Evolutionary conservation across 2,888 invertebrate genomes (phyloP), one percentile per base, ranked within the genome.

Genomic region (Synergus gifuensis): DNA sequence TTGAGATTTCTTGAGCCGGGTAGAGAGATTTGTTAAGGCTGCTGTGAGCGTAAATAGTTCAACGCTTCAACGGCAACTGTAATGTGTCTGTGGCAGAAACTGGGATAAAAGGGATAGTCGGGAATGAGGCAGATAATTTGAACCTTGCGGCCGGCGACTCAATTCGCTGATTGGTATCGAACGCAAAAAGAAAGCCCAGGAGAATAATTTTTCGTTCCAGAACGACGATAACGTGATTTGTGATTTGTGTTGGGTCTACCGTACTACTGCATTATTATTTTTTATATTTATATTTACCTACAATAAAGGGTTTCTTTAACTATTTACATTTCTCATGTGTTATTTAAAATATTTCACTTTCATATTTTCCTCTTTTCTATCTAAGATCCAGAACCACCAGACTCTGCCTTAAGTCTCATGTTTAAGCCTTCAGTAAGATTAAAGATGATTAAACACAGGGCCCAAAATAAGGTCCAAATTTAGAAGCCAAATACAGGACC

Each of bases 71-170:
- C n/a, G 7, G 54, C n/a, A n/a, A 54, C 16, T 54, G 54, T 16
- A 54, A 0, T 3, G 54, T 54, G 7, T 16, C n/a, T 54, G 7
- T n/a, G 54, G 54, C 54, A n/a, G 54, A n/a, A 54, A 54, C 54
- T 7, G 8, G 7, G n/a, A 54, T 54, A 16, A 54, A 54, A 54
- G n/a, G 54, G 54, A 54, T 16, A 54, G n/a, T 54, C 54, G 54
- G 54, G 54, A 54, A 54, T 54, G 54, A 54, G 54, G 54, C 54
- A 16, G 54, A 54, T 54, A 54, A 54, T 54, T 54, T 54, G 54
- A 54, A 54, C 54, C 2, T 28, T 54, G 54, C 54, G n/a, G 2
- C 54, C 54, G 54, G 3, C 54, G 54, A 54, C 16, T 12, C 7
- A 8, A 54, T 54, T n/a, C 16, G 1, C 12, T 54, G 54, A n/a